A percentile compares a stretch with the other conserved stretches of the same genome.
Conservation (phyloP, 1,140 invertebrate genomes). For the Anadara kagoshimensis region DNA sequence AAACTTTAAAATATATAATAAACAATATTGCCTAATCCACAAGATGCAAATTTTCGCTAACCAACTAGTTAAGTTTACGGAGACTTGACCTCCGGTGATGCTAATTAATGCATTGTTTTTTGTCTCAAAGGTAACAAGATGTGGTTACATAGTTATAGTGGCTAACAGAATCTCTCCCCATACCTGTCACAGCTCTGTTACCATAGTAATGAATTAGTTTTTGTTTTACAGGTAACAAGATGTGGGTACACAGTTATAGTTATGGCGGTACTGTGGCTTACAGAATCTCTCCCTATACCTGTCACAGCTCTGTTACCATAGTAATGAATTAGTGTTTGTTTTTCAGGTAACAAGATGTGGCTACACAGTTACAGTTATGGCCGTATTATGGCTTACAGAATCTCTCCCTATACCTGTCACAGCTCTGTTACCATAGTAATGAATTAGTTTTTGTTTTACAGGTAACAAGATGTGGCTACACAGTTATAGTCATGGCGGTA, state of each 20-base stretch:
- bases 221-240: constrained; percentile 57
- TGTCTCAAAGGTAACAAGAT: constrained; percentile 72
- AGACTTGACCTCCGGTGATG: constrained; percentile 74
- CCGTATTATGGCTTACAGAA: constrained; percentile 78
- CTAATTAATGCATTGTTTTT: no score
- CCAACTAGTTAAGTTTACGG: constrained; percentile 81
- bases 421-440: constrained; percentile 75
- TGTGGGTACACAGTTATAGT: constrained; percentile 85
- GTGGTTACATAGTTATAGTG: constrained; percentile 85
- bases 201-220: no score
- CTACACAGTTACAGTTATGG: constrained; percentile 83
- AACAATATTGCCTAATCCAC: no score
- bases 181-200: constrained; percentile 75
- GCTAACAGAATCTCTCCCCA: constrained; percentile 74
- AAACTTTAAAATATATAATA: no score
- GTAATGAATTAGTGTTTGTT: no score
- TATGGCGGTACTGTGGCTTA: no score
- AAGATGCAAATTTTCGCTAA: constrained; percentile 80
- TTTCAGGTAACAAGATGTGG: constrained; percentile 77
- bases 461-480: constrained; percentile 80
- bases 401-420: constrained; percentile 75
- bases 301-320: constrained; percentile 75
- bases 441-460: constrained; percentile 14
- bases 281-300: constrained; percentile 75
- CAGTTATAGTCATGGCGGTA: constrained; percentile 86